Evolutionary conservation across 1,140 invertebrate genomes (phyloP), one percentile per base, ranked within the genome.

Genomic region (Macrocentrus cingulum): DNA sequence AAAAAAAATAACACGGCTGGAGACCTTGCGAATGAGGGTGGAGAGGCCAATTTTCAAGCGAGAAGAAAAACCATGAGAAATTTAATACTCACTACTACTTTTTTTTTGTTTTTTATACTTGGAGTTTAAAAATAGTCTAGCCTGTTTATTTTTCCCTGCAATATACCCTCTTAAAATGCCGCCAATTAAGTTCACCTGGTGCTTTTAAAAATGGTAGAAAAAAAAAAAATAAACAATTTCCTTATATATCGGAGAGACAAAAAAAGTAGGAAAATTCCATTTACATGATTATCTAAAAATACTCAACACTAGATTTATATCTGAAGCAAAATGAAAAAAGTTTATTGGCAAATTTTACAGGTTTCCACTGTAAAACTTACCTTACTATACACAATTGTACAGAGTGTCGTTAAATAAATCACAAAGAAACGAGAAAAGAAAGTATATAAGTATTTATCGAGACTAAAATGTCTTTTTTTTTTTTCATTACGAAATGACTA

Each of bases 181-280:
- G 3, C 44, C 54, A 56, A 56, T 56, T 56, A 56, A 56, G 18
- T 48, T 48, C 42, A 56, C 44, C 42, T 56, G 36, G 42, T n/a
- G 1, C n/a, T 37, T 36, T 13, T 11, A 29, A 45, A 55, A 45
- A 45, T 23, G 39, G 42, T 23, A 15, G 44, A 46, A 46, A 46
- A n/a, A n/a, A n/a, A n/a, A n/a, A n/a, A n/a, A n/a, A n/a, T n/a
- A n/a, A n/a, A n/a, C n/a, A n/a, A n/a, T n/a, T n/a, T n/a, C n/a
- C 8, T 18, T 18, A 44, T 44, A 19, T 44, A 16, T 5, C 18
- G 41, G n/a, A 44, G 18, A 44, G 20, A 13, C 9, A 4, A 11
- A 39, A 11, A 39, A 39, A 39, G 36, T 2, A 11, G 2, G 2
- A 13, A n/a, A n/a, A n/a, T n/a, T n/a, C n/a, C n/a, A n/a, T n/a